phyloP scores from a whole-genome alignment of 2,113 vertebrate genomes.

The Mugil cephalus region DNA sequence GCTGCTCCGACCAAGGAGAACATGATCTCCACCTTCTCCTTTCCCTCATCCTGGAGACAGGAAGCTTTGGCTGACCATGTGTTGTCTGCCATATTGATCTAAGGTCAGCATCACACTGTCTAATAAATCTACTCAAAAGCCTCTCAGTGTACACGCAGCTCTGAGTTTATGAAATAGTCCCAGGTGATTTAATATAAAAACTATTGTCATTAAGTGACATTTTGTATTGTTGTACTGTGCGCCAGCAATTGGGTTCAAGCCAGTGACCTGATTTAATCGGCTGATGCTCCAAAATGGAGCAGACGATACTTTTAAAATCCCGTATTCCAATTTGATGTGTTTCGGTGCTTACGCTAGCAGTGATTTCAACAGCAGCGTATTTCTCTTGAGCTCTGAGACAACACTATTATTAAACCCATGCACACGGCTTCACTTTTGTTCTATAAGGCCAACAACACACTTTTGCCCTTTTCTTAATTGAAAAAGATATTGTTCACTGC shows the following conservation, averaged over 20 bases:
- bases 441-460: neutral
- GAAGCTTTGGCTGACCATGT: slow-evolving; percentile 21
- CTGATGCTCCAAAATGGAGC: neutral
- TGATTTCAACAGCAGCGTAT: no score
- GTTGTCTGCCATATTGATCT: slow-evolving; percentile 20
- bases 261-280: neutral
- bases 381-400: no score
- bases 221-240: neutral
- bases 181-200: neutral
- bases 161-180: neutral
- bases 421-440: slow-evolving; percentile 8
- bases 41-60: slow-evolving; percentile 3
- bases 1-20: slow-evolving; percentile 30
- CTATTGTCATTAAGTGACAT: neutral
- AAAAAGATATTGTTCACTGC: slow-evolving; percentile 27
- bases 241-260: neutral
- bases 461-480: slow-evolving; percentile 35
- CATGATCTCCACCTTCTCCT: neutral
- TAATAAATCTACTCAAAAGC: neutral
- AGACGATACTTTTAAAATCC: neutral
- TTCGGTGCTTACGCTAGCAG: neutral
- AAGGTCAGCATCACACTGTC: neutral
- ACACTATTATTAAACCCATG: neutral
- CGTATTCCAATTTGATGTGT: neutral
- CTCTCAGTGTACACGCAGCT: neutral